Conservation (phyloP, 2,888 invertebrate genomes). For the Macaria liturata region DNA sequence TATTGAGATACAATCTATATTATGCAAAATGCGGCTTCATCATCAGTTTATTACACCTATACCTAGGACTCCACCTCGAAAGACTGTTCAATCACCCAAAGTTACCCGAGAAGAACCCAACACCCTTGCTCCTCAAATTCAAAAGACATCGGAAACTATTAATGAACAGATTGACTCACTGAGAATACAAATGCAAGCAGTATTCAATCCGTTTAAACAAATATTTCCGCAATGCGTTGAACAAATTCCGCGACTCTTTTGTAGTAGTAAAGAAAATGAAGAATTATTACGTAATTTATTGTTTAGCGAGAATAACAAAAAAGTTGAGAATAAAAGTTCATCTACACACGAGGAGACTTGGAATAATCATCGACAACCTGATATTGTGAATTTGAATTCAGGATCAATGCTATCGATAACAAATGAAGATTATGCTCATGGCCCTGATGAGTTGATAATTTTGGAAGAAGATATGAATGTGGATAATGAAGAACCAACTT, state of each 20-base stretch:
- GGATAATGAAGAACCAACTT: not conserved
- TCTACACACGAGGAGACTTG: not conserved
- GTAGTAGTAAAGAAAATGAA: not conserved
- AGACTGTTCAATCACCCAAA: not conserved
- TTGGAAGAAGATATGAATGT: not conserved
- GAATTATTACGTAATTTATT: slow-evolving; percentile 1
- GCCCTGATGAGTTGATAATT: not conserved
- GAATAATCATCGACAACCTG: slow-evolving; percentile 1
- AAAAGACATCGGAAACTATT: not conserved
- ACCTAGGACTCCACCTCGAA: slow-evolving; percentile 46
- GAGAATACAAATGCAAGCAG: not conserved
- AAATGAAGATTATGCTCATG: slow-evolving; percentile 3
- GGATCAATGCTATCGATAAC: slow-evolving; percentile 2
- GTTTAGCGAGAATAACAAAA: not conserved
- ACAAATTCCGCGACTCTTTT: not conserved
- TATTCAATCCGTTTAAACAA: not conserved
- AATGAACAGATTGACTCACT: slow-evolving; percentile 1
- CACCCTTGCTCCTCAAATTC: not conserved
- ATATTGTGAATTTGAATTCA: slow-evolving; percentile 3
- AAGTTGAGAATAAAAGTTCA: not conserved
- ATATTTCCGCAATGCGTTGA: not conserved
- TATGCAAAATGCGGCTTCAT: slow-evolving; percentile 55
- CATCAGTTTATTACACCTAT: slow-evolving; percentile 57
- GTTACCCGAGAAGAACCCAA: too few species aligned
- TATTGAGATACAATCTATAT: slow-evolving; percentile 62